Base-by-base conservation (phyloP, 2,888 invertebrate species). In the Meta bourneti region DNA sequence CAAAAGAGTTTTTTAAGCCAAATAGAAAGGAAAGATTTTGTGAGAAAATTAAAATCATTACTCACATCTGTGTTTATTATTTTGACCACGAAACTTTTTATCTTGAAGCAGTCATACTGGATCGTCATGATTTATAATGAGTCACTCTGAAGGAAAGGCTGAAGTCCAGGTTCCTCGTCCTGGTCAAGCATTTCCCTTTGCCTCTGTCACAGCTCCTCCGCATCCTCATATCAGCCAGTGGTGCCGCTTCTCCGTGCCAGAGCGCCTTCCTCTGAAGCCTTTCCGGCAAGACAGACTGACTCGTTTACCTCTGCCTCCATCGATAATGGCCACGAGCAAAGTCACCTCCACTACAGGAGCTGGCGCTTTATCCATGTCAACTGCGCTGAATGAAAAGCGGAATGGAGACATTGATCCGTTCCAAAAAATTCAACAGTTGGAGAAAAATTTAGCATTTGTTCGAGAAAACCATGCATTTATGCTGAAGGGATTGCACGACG, bases 381-480 rank as follows among this genome's bases (percentile, higher is more conserved):
- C 78, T 49, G 54, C 70, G 5, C 16, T 52, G n/a, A 48, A 13
- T n/a, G 90, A 87, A 9, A 87, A 79, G 34, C 54, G 82, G 5
- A 61, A 75, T 69, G 83, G 84, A 6, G 92, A 78, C 16, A 80
- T 92, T 34, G 92, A 93, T 72, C 92, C 92, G 11, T 81, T 82
- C 70, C 89, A 85, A 19, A 92, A 91, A 72, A 88, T 93, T 51
- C 92, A 91, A 11, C 93, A 85, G 54, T 54, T 93, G 52, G 93
- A 93, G 72, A 93, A 89, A 61, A 93, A 88, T 91, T 83, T 93
- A 52, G 90, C 91, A 7, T 93, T 93, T 83, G 91, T 93, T 7
- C 77, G 89, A 74, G 93, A 93, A 75, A 92, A 79, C 19, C 93
- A 93, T 89, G 92, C 89, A n/a, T 49, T 87, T 11, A 85, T 92